Percentiles rank a stretch among this genome's conserved stretches.
Evolutionary conservation across 2,797 vertebrate species (phyloP).

Genomic region (Lepidocolaptes lacrymiger): DNA sequence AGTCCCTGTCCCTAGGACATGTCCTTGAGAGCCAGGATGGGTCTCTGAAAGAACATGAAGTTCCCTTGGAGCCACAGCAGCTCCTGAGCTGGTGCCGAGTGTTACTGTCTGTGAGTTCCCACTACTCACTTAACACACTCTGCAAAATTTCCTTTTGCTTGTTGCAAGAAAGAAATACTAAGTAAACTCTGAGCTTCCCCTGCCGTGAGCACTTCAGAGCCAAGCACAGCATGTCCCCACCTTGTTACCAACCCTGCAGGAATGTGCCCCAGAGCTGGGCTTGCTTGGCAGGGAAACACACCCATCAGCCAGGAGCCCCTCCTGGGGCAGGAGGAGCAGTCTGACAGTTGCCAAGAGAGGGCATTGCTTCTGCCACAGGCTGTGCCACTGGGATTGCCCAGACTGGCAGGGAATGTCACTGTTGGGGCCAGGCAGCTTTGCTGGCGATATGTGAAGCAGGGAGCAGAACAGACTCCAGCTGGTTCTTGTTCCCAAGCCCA

Average conservation of each 20-base stretch:
- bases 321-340: neutral
- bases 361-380: neutral
- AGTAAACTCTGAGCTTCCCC: neutral
- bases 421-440: neutral
- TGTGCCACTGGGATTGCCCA: neutral
- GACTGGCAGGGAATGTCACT: neutral
- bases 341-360: neutral
- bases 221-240: neutral
- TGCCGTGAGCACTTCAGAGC: neutral
- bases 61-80: accelerated
- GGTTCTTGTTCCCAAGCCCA: neutral
- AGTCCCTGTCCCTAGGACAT: neutral
- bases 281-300: neutral
- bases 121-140: neutral
- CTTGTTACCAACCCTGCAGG: neutral
- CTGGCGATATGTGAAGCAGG: accelerated
- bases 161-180: neutral
- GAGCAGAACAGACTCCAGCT: neutral
- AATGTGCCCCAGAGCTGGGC: neutral
- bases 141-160: neutral
- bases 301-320: accelerated
- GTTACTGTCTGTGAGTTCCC: neutral
- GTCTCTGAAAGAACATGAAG: neutral
- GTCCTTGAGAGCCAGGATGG: accelerated
- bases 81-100: neutral